Evolutionary conservation across 2,888 invertebrate genomes (phyloP).

Genomic region (Acrobasis consociella): DNA sequence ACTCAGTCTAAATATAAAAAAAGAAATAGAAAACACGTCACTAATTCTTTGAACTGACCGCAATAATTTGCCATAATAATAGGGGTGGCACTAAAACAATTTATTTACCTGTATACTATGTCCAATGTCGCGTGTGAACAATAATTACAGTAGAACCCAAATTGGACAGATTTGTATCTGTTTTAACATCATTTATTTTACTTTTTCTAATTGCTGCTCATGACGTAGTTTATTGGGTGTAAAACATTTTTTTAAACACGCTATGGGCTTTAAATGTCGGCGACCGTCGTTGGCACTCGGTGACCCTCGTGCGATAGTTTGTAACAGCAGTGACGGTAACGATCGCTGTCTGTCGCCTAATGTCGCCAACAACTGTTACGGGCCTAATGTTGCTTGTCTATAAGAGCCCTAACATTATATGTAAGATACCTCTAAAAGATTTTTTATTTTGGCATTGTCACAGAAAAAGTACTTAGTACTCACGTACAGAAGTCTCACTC

Average conservation of each 20-base stretch:
- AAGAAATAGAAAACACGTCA: not conserved
- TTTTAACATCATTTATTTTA: constrained; percentile 15
- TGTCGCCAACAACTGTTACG: no score
- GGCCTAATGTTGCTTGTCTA: no score
- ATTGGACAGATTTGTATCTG: constrained; percentile 18
- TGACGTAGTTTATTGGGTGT: not conserved
- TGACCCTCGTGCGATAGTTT: no score
- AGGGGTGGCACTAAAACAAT: constrained; percentile 9
- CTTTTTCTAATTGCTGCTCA: not conserved
- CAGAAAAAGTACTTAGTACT: no score
- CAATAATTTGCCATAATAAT: constrained; percentile 23
- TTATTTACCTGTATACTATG: constrained; percentile 16
- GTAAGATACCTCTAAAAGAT: no score
- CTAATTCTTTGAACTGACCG: constrained; percentile 17
- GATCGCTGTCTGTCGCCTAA: no score
- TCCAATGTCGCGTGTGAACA: constrained; percentile 2
- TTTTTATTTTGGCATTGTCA: no score
- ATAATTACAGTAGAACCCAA: constrained; percentile 17
- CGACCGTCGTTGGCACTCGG: no score
- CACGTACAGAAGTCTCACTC: no score
- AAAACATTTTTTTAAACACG: not conserved
- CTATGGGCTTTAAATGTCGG: no score
- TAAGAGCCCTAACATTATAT: no score
- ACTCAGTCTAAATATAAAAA: not conserved
- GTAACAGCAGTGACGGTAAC: no score